phyloP scores from a whole-genome alignment of 2,888 invertebrate genomes.

The Eupithecia tripunctaria region DNA sequence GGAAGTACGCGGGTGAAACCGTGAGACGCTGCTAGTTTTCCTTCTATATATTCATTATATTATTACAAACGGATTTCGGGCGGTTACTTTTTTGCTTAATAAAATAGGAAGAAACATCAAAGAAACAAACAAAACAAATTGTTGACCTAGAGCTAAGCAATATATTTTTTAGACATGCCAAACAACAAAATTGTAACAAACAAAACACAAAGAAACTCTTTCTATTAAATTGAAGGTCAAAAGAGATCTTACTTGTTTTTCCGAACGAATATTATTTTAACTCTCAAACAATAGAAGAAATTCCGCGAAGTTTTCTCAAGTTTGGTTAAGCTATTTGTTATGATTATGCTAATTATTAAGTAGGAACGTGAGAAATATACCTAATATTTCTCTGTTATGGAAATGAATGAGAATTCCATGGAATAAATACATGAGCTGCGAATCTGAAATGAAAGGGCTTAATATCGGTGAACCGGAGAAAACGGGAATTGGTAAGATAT shows the following conservation, averaged over 20 bases:
- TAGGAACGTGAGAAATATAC: neutral
- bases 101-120: too few relatives aligned
- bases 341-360: neutral
- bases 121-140: neutral
- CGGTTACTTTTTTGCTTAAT: neutral
- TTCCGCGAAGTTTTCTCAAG: constrained; percentile 12
- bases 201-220: neutral
- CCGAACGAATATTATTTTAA: constrained; percentile 7
- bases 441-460: constrained; percentile 8
- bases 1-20: too few relatives aligned
- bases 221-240: constrained; percentile 1
- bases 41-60: too few relatives aligned
- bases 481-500: neutral
- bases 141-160: constrained; percentile 1
- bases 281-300: neutral
- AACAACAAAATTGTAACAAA: neutral
- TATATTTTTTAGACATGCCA: neutral
- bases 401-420: constrained; percentile 14
- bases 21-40: too few relatives aligned
- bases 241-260: neutral
- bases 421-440: constrained; percentile 32
- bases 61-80: neutral
- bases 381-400: constrained; percentile 24
- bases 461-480: neutral
- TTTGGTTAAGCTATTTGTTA: constrained; percentile 23